Base-by-base conservation (phyloP, 37 sponge, comb jelly and placozoan species). In the Cladorhizidae sp. region DNA sequence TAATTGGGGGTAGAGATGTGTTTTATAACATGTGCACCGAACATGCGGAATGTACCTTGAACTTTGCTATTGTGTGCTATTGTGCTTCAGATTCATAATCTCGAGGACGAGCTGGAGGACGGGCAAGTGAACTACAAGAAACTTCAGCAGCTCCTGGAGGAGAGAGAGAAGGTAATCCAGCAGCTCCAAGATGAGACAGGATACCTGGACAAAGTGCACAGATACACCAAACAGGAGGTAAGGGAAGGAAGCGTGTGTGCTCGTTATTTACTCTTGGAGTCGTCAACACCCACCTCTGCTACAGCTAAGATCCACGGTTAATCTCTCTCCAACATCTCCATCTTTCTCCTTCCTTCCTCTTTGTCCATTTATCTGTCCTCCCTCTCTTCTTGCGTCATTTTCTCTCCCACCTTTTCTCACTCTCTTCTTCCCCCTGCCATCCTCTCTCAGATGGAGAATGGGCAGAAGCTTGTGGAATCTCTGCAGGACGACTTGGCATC, bases 401-500 rank as follows among this genome's bases (percentile, higher is more conserved):
- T 23, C 26, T 26, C 25, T n/a, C 8, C 25, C 29, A n/a, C 8
- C 28, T 9, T 25, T 63, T 8, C 8, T 25, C n/a, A n/a, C n/a
- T n/a, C n/a, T n/a, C n/a, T n/a, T n/a, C n/a, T n/a, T n/a, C n/a
- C n/a, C n/a, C n/a, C n/a, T n/a, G n/a, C n/a, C n/a, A n/a, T n/a
- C n/a, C n/a, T n/a, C n/a, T 26, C 29, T 20, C 52, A 83, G 83
- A 76, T 73, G 62, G 83, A 75, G 36, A 36, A 69, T 8, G 33
- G 40, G 31, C 68, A 83, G 76, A 32, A 42, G 39, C 35, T 83
- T 23, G 41, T 73, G 11, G 74, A 73, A 26, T 32, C 52, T 14
- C 69, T 83, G 12, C 83, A 83, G 69, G 70, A 73, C 18, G 69
- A 75, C 76, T 54, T 83, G 40, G 49, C 64, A 1, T 51, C 75